Conservation (phyloP, 2,888 invertebrate genomes). For the Lacanobia oleracea region DNA sequence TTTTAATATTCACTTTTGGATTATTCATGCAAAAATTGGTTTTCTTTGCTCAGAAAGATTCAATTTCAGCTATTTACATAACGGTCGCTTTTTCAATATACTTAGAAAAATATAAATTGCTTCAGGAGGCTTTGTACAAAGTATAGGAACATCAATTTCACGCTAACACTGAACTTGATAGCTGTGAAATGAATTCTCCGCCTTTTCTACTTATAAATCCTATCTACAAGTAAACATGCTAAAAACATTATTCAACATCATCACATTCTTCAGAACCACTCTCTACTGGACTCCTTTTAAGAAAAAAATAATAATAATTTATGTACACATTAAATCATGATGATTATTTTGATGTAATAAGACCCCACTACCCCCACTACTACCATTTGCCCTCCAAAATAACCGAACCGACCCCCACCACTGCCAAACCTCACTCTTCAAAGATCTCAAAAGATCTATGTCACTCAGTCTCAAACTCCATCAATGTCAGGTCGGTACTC, state of each 20-base stretch:
- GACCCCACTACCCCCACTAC: too few species aligned
- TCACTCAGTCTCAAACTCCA: conserved; percentile 23
- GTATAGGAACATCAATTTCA: conserved; percentile 33
- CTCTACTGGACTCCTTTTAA: not conserved
- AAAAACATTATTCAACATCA: not conserved
- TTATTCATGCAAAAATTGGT: not conserved
- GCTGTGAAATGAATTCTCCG: conserved; percentile 36
- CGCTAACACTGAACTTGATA: conserved; percentile 18
- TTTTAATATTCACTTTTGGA: conserved; percentile 5
- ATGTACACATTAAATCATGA: not conserved
- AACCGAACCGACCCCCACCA: not conserved
- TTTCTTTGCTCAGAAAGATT: not conserved
- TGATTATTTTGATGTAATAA: not conserved
- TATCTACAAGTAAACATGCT: not conserved
- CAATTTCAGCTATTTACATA: conserved; percentile 3
- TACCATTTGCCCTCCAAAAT: not conserved
- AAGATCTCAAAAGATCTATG: conserved; percentile 39
- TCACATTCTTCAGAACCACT: not conserved
- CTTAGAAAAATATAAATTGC: not conserved
- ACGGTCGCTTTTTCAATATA: not conserved
- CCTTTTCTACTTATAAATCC: not conserved
- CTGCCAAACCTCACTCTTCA: not conserved
- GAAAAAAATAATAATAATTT: not conserved
- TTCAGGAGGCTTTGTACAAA: not conserved
- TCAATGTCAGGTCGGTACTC: conserved; percentile 59